Evolutionary conservation across 2,888 invertebrate species (phyloP), one percentile per base, ranked within the genome.

Genomic region (Bombylius major): DNA sequence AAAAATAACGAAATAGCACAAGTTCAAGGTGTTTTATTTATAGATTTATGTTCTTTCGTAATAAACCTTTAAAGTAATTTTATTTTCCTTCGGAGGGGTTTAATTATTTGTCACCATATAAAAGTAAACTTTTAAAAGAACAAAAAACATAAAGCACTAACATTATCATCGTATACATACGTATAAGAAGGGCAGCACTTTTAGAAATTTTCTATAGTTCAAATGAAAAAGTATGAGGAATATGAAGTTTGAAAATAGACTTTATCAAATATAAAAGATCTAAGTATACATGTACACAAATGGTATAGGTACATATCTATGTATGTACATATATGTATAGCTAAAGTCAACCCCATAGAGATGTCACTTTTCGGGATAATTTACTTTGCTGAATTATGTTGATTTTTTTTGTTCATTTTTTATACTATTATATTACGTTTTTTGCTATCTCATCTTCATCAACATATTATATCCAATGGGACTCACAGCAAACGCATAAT

Each of bases 51-150:
- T 68, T 65, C 67, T 62, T 70, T 69, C 71, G 70, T 72, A 72
- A 72, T 72, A 70, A 72, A 70, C 72, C 71, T 72, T 69, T 70
- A 70, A 71, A 72, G 72, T 70, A 72, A 72, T 72, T 72, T 70
- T 72, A 69, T 70, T 58, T 56, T 47, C 54, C 54, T 58, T 54
- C 52, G 58, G 52, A 56, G 54, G 54, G 49, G 56, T 54, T 56
- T 51, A 58, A 58, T 58, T 58, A 58, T 58, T 58, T 58, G 58
- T 58, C 58, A 58, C 54, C 50, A 23, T 23, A 34, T 45, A 36
- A 45, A 45, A 46, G 34, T 36, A 36, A 5, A 36, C 34, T 7
- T 36, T 7, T 36, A 36, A 36, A 7, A 36, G 34, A 36, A 36
- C 34, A 36, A 36, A 23, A 23, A 23, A 23, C 23, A 23, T 23